phyloP scores from a whole-genome alignment of 2,113 vertebrate genomes.

The Tenebrosternarchus preto region DNA sequence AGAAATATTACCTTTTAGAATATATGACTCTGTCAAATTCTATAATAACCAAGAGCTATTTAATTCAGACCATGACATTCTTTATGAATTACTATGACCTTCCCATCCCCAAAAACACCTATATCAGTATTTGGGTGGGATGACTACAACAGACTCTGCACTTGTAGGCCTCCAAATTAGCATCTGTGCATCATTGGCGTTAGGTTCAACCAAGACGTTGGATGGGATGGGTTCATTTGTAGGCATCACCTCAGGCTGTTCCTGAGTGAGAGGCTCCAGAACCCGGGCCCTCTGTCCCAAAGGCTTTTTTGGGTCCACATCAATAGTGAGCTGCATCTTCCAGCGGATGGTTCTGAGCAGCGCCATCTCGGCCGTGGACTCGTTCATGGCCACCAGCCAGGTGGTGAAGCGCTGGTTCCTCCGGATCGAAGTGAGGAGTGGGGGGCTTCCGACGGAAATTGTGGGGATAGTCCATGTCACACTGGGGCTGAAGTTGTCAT shows the following conservation, averaged over 20 bases:
- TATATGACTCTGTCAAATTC: neutral
- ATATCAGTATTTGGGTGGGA: conserved; percentile 77
- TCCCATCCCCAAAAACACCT: neutral
- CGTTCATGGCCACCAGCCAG: conserved; percentile 86
- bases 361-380: conserved; percentile 75
- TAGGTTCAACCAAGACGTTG: conserved; percentile 84
- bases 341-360: conserved; percentile 83
- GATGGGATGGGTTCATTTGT: conserved; percentile 83
- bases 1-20: too few species aligned
- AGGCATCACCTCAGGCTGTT: conserved; percentile 80
- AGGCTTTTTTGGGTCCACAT: conserved; percentile 77
- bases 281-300: conserved; percentile 82
- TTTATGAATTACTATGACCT: neutral
- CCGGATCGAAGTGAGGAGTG: conserved; percentile 80
- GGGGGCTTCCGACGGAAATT: conserved; percentile 76
- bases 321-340: conserved; percentile 83
- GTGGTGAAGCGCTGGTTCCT: conserved; percentile 87
- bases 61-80: too few species aligned
- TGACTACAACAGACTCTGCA: conserved; percentile 77
- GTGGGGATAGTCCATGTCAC: conserved; percentile 87
- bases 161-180: conserved; percentile 85
- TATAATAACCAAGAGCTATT: neutral
- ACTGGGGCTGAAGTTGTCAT: conserved; percentile 89
- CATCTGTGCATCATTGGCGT: conserved; percentile 89
- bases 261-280: conserved; percentile 78